Percentiles rank a stretch among this genome's conserved stretches.
phyloP scores from a whole-genome alignment of 2,888 invertebrate species.

The Eristalis tenax region DNA sequence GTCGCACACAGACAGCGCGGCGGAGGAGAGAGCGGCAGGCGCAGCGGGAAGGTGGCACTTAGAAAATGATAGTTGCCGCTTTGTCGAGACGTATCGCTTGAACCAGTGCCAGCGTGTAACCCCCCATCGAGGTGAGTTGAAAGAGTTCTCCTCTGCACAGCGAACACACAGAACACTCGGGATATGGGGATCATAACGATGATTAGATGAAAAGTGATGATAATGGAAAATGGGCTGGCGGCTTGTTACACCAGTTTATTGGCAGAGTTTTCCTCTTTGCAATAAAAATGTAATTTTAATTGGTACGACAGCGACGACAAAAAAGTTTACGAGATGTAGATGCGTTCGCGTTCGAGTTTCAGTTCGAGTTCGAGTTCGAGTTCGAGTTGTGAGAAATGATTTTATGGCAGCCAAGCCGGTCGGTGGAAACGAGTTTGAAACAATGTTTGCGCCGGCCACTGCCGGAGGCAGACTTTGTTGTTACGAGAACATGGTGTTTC shows the following conservation, averaged over 20 bases:
- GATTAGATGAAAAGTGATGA: constrained; percentile 71
- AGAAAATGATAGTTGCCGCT: background rate
- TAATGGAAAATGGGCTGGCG: constrained; percentile 61
- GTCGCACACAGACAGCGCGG: too few species aligned
- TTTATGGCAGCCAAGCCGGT: too few species aligned
- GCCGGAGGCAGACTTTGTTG: too few species aligned
- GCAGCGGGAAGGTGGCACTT: background rate
- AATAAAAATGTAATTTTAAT: constrained; percentile 63
- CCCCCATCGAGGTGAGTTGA: background rate
- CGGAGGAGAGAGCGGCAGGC: too few species aligned
- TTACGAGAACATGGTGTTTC: too few species aligned
- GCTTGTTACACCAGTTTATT: constrained; percentile 57
- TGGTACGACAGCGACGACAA: constrained; percentile 9
- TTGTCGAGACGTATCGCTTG: background rate
- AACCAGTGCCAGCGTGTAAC: background rate
- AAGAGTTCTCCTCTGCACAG: background rate
- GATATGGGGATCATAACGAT: constrained; percentile 49
- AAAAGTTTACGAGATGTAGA: too few species aligned
- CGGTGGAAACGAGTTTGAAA: too few species aligned
- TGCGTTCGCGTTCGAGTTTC: too few species aligned
- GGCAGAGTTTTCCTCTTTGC: constrained; percentile 45
- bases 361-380: too few species aligned
- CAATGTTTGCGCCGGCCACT: too few species aligned
- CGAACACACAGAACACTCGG: background rate
- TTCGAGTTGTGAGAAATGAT: too few species aligned